phyloP scores from a whole-genome alignment of 2,888 invertebrate genomes.

The Eumerus sabulonum region DNA sequence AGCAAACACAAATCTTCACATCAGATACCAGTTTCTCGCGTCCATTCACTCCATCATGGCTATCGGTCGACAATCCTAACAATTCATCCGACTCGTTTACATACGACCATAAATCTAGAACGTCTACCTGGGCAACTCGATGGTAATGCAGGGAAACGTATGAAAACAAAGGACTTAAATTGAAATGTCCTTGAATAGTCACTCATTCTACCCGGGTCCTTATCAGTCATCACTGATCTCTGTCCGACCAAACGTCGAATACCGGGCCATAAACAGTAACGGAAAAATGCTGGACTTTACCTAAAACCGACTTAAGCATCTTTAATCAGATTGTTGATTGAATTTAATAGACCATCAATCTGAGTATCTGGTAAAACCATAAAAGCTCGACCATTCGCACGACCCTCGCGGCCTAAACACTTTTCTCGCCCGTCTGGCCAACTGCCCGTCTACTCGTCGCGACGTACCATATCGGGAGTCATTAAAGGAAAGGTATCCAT shows the following conservation, averaged over 20 bases:
- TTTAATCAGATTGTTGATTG: conserved; percentile 58
- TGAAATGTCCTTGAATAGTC: conserved; percentile 45
- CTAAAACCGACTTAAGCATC: conserved; percentile 39
- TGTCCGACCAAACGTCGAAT: too few relatives aligned
- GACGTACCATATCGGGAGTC: background rate
- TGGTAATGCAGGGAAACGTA: conserved; percentile 12
- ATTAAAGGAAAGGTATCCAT: conserved; percentile 51
- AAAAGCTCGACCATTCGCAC: conserved; percentile 44
- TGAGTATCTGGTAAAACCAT: conserved; percentile 40
- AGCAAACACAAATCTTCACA: conserved; percentile 28
- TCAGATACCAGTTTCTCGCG: conserved; percentile 25
- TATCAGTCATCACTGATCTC: conserved; percentile 52
- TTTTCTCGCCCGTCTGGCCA: background rate
- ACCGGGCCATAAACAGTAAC: conserved; percentile 1
- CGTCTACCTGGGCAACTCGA: background rate
- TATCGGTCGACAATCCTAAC: background rate
- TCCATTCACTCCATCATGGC: conserved; percentile 8
- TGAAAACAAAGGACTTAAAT: background rate
- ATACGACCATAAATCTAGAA: conserved; percentile 8
- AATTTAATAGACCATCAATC: conserved; percentile 63
- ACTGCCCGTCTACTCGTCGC: too few relatives aligned
- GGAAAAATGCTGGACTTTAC: background rate
- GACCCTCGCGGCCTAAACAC: conserved; percentile 11
- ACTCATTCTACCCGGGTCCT: conserved; percentile 19
- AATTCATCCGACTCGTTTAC: conserved; percentile 24